Evolutionary conservation across 1,140 invertebrate species (phyloP).

Genomic region (Samia ricini): DNA sequence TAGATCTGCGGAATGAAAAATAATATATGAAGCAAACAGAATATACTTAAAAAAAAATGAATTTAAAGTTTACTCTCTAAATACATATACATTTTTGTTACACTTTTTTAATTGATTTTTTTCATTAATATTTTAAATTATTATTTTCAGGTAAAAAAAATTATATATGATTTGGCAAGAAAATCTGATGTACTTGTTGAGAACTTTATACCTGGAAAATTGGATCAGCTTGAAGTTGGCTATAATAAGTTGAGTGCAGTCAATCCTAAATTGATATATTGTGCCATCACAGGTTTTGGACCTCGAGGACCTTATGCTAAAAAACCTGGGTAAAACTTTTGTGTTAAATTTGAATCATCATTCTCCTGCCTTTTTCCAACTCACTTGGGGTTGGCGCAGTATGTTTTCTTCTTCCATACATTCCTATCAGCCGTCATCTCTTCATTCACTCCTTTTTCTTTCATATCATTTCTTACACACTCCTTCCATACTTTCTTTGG

Average conservation of each 20-base stretch:
- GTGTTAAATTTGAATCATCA: background rate
- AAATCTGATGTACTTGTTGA: constrained; percentile 94
- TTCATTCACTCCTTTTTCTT: no score
- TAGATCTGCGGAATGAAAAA: no score
- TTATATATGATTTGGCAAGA: constrained; percentile 86
- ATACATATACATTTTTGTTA: constrained; percentile 6
- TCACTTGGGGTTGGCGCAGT: no score
- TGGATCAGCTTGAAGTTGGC: constrained; percentile 87
- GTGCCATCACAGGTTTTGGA: constrained; percentile 96
- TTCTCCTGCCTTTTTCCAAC: no score
- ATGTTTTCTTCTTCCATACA: no score
- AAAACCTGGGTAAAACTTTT: constrained; percentile 82
- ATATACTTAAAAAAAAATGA: constrained; percentile 6
- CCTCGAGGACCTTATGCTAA: constrained; percentile 89
- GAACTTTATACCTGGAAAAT: constrained; percentile 96
- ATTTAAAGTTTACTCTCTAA: background rate
- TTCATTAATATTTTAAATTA: background rate
- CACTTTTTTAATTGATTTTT: background rate
- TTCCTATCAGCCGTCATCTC: no score
- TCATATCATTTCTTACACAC: no score
- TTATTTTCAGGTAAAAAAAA: constrained; percentile 79
- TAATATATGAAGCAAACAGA: no score
- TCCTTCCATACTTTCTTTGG: no score
- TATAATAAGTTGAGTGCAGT: constrained; percentile 86
- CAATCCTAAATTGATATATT: constrained; percentile 93